Conservation (phyloP, 1,140 invertebrate genomes). For the Euglossa dilemma region DNA sequence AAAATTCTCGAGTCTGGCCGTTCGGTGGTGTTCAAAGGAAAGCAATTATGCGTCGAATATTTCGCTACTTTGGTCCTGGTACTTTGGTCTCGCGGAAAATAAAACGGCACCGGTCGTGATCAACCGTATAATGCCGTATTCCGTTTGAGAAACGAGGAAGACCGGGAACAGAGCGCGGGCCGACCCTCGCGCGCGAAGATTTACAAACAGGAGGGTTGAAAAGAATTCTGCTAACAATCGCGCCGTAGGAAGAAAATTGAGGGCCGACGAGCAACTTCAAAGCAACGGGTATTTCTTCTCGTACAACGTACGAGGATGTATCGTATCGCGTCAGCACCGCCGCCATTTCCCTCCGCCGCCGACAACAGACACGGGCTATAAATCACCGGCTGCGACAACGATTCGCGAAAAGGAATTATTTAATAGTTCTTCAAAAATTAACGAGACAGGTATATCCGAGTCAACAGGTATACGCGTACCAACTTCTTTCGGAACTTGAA, state of each 20-base stretch:
- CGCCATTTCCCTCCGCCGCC: not conserved
- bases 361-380: not conserved
- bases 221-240: conserved; percentile 42
- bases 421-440: not conserved
- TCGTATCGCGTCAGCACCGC: not conserved
- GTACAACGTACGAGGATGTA: not conserved
- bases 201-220: conserved; percentile 29
- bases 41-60: not conserved
- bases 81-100: not conserved
- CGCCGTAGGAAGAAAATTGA: conserved; percentile 20
- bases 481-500: no score
- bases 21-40: no score
- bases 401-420: not conserved
- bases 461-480: no score
- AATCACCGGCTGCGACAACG: not conserved
- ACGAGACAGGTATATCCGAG: not conserved
- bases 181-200: not conserved
- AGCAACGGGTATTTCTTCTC: not conserved
- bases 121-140: not conserved
- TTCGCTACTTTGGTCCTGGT: not conserved
- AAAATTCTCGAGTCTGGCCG: not conserved
- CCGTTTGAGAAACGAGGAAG: not conserved
- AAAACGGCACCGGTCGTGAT: not conserved
- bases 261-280: conserved; percentile 17
- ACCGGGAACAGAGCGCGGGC: not conserved